phyloP scores from a whole-genome alignment of 2,888 invertebrate species.

The Brenthis hecate region DNA sequence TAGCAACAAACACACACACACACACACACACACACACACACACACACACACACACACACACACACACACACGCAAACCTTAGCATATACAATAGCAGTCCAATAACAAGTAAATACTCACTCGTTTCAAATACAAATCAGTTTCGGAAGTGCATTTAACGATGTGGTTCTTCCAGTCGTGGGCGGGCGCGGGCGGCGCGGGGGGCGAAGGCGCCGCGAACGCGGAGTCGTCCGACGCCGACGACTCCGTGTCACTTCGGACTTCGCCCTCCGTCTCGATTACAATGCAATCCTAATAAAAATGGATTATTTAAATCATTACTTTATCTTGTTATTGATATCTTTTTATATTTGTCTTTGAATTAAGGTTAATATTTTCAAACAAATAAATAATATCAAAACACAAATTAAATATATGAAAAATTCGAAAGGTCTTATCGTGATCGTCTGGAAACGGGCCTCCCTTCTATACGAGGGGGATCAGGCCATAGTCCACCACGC shows the following conservation, averaged over 20 bases:
- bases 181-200: background rate
- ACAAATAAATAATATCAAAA: background rate
- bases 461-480: no score
- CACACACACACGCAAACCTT: no score
- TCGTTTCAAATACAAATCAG: conserved; percentile 55
- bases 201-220: conserved; percentile 51
- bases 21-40: no score
- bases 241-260: conserved; percentile 54
- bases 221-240: conserved; percentile 53
- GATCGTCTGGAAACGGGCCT: no score
- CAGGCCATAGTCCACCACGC: no score
- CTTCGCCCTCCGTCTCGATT: conserved; percentile 50
- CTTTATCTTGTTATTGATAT: no score
- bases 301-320: no score
- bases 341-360: no score
- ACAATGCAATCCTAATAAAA: conserved; percentile 57
- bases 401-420: no score
- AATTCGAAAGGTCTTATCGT: no score
- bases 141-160: conserved; percentile 64
- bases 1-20: no score
- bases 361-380: background rate
- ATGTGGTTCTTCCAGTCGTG: conserved; percentile 38
- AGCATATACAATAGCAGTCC: background rate
- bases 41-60: no score
- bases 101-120: conserved; percentile 30